phyloP scores from a whole-genome alignment of 2,797 vertebrate species.

The Semaprochilodus insignis region DNA sequence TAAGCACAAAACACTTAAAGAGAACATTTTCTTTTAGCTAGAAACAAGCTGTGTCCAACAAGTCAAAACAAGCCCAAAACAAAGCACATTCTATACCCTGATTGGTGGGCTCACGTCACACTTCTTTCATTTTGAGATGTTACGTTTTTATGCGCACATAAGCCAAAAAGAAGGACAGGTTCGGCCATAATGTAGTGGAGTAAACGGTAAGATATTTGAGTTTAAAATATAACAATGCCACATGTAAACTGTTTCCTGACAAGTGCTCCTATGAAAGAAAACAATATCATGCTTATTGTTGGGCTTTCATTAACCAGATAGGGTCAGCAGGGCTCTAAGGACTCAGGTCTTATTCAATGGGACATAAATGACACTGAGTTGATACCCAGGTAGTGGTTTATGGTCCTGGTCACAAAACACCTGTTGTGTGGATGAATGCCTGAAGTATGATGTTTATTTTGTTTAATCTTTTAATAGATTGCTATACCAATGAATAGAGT shows the following conservation, averaged over 20 bases:
- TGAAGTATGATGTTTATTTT: conserved; percentile 5
- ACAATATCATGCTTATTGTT: background rate
- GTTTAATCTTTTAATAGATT: conserved; percentile 8
- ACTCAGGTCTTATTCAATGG: conserved; percentile 9
- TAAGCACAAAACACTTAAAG: no score
- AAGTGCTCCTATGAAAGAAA: background rate
- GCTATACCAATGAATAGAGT: background rate
- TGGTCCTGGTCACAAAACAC: conserved; percentile 22
- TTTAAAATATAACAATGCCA: no score
- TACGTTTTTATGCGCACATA: no score
- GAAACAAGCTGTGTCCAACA: no score
- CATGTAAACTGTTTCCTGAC: background rate
- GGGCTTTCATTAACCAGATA: background rate
- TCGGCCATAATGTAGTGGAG: no score
- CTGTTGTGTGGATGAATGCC: conserved; percentile 38
- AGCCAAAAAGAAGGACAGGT: no score
- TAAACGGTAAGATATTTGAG: no score
- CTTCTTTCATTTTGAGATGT: no score
- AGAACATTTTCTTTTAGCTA: no score
- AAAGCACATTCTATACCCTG: no score
- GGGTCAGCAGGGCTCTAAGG: conserved; percentile 1
- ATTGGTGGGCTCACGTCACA: no score
- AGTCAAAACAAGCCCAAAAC: no score
- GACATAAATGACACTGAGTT: conserved; percentile 20
- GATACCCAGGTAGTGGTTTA: conserved; percentile 15